A percentile compares a stretch with the other conserved stretches of the same genome.
These are phyloP conservation scores for Panthera tigris DNA, from an alignment of 2,113 vertebrate species.

Conservation along the genomic window DNA sequence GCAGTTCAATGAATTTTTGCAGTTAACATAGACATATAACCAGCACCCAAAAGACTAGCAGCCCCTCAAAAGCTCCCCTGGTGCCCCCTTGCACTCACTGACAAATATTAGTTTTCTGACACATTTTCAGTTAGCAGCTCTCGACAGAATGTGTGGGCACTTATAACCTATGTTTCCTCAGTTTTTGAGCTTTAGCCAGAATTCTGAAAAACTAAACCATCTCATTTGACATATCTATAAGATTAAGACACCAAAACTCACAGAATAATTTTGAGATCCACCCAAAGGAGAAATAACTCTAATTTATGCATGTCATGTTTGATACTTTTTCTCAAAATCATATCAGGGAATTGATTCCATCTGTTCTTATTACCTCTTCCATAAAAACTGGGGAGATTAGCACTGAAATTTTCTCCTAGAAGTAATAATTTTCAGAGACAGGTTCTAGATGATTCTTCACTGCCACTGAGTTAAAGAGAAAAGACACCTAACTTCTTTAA, in stretches of 20 bases:
- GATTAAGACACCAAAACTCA: background rate
- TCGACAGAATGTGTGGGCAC: background rate
- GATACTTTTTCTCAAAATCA: background rate
- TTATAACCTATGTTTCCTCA: background rate
- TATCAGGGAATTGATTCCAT: background rate
- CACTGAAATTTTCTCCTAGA: background rate
- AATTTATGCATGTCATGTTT: slow-evolving; percentile 28
- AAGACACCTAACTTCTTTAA: slow-evolving; percentile 4
- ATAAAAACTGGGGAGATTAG: background rate
- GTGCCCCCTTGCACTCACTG: background rate
- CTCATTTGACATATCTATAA: background rate
- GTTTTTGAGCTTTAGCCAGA: background rate
- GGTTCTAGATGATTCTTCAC: background rate
- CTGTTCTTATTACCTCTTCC: background rate
- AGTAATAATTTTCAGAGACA: background rate
- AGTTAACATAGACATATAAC: background rate
- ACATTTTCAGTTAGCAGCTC: background rate
- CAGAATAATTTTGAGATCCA: slow-evolving; percentile 43
- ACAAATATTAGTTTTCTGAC: background rate
- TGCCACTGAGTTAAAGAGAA: slow-evolving; percentile 22
- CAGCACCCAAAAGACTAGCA: background rate
- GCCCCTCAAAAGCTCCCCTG: background rate
- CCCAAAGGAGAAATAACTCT: background rate
- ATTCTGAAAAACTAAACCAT: slow-evolving; percentile 34
- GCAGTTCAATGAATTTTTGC: background rate